phyloP scores from a whole-genome alignment of 1,140 invertebrate genomes.

The Dufourea novaeangliae region DNA sequence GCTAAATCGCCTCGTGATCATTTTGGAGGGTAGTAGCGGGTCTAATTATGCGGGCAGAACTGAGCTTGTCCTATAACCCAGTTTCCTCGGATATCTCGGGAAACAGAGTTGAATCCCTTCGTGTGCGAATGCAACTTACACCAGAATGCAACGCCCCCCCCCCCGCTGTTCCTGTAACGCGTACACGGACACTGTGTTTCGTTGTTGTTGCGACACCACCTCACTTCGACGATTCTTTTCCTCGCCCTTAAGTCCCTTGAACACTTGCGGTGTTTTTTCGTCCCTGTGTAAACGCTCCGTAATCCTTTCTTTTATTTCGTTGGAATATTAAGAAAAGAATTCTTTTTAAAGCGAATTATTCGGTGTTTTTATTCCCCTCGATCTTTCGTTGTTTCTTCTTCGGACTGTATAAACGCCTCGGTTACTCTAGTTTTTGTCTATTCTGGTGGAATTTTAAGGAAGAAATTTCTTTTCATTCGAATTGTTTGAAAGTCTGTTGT shows the following conservation, averaged over 20 bases:
- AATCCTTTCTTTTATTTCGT: too few relatives aligned
- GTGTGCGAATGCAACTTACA: constrained; percentile 16
- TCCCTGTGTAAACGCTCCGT: background rate
- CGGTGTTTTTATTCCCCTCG: background rate
- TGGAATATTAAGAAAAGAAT: background rate
- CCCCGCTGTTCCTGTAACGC: constrained; percentile 21
- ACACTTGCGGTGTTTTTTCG: background rate
- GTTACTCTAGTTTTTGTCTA: background rate
- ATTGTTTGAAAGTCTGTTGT: too few relatives aligned
- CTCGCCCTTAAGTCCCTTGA: background rate
- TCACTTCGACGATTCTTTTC: background rate
- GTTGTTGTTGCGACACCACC: background rate
- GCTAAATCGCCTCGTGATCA: constrained; percentile 32
- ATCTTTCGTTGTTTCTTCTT: background rate
- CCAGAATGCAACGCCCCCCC: constrained; percentile 12
- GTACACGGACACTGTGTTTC: constrained; percentile 8
- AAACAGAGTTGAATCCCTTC: constrained; percentile 41
- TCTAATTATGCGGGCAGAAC: constrained; percentile 53
- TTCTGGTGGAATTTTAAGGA: background rate
- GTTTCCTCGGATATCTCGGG: constrained; percentile 49
- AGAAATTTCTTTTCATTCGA: too few relatives aligned
- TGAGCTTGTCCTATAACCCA: constrained; percentile 54
- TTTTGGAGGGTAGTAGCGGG: constrained; percentile 35
- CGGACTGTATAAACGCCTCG: background rate
- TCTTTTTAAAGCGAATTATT: background rate